These are phyloP conservation scores for Xestia sexstrigata DNA, from an alignment of 2,888 invertebrate species.

Conservation along the genomic window DNA sequence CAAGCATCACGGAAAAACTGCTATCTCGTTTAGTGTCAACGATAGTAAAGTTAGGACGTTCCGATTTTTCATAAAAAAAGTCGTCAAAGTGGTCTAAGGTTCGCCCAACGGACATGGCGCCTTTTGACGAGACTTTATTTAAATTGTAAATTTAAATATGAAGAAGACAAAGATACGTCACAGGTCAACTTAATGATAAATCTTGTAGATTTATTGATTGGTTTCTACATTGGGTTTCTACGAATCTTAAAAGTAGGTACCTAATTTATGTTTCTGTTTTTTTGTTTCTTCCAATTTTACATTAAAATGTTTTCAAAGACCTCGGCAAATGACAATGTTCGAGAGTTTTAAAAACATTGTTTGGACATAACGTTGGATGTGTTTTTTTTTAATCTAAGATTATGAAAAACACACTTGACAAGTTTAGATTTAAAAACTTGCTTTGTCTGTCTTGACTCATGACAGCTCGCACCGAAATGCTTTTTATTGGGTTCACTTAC, in stretches of 20 bases:
- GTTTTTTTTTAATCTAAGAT: conserved; percentile 2
- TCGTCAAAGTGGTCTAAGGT: conserved; percentile 15
- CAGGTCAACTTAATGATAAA: conserved; percentile 47
- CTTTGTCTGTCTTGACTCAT: neutral
- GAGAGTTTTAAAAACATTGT: neutral
- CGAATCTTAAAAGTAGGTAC: conserved; percentile 15
- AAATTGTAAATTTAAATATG: conserved; percentile 44
- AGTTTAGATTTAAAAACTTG: neutral
- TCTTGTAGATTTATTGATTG: conserved; percentile 51
- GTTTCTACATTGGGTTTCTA: conserved; percentile 27
- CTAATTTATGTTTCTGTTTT: conserved; percentile 22
- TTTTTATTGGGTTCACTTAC: neutral
- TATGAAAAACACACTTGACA: neutral
- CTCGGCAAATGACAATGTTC: neutral
- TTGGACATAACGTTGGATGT: neutral
- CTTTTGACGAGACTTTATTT: conserved; percentile 31
- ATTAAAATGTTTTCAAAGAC: conserved; percentile 4
- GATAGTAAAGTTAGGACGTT: neutral
- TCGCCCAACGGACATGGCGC: conserved; percentile 6
- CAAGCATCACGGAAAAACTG: neutral
- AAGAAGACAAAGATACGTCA: conserved; percentile 28
- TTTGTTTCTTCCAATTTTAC: conserved; percentile 15
- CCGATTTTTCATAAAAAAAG: neutral
- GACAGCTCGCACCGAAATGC: no score
- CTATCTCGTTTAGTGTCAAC: neutral